These are phyloP conservation scores for Cranoglanis bouderius DNA, from an alignment of 2,113 vertebrate genomes.

Conservation along the genomic window DNA sequence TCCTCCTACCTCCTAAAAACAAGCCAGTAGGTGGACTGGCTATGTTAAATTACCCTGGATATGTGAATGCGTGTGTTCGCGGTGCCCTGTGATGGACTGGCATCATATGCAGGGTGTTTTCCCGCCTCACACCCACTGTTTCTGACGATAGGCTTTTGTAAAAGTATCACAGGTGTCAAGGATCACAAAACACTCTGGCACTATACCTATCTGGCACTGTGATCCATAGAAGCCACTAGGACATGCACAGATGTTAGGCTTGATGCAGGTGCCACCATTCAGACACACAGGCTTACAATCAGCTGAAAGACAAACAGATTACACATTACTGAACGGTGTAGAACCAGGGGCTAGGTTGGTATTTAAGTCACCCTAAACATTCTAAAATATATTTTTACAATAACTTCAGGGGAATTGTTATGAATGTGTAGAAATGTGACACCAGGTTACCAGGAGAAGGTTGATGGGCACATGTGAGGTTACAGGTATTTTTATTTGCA, in stretches of 20 bases:
- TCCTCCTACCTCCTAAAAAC: not conserved
- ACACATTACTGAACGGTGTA: not conserved
- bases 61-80: no score
- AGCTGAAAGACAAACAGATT: slow-evolving; percentile 66
- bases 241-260: slow-evolving; percentile 82
- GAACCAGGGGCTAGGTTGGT: not conserved
- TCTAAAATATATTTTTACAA: no score
- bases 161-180: not conserved
- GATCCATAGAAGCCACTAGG: slow-evolving; percentile 87
- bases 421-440: not conserved
- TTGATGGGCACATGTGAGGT: not conserved
- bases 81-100: not conserved
- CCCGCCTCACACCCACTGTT: not conserved
- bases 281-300: slow-evolving; percentile 85
- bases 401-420: not conserved
- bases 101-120: not conserved
- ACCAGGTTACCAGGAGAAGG: no score
- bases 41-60: not conserved
- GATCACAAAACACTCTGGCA: not conserved
- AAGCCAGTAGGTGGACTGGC: not conserved
- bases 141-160: not conserved
- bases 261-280: slow-evolving; percentile 86
- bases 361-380: not conserved
- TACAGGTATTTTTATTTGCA: not conserved
- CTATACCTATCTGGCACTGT: slow-evolving; percentile 87